These are phyloP conservation scores for Drosophila lutescens DNA, from an alignment of 2,888 invertebrate genomes.

Conservation along the genomic window DNA sequence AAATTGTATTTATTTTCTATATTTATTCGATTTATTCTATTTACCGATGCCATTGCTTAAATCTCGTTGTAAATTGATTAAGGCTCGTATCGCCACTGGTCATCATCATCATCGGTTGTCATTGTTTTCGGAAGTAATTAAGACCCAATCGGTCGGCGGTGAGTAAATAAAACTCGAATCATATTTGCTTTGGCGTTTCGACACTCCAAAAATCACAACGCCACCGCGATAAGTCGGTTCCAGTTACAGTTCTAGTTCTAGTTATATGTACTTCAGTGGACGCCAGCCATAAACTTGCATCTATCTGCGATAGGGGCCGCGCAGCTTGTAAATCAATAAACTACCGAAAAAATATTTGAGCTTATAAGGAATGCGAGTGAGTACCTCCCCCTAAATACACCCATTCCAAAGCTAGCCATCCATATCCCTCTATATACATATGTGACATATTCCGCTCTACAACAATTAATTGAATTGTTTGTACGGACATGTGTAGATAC, in stretches of 20 bases:
- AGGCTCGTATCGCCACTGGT: conserved; percentile 52
- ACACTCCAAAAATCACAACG: conserved; percentile 75
- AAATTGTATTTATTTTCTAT: conserved; percentile 56
- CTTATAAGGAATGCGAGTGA: neutral
- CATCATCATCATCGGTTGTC: conserved; percentile 43
- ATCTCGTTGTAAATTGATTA: conserved; percentile 71
- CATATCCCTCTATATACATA: conserved; percentile 18
- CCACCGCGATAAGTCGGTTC: conserved; percentile 67
- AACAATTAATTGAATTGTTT: conserved; percentile 81
- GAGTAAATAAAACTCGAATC: conserved; percentile 74
- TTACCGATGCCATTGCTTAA: conserved; percentile 46
- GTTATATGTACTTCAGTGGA: conserved; percentile 49
- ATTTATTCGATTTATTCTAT: conserved; percentile 15
- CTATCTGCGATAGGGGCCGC: conserved; percentile 33
- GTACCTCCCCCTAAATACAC: neutral
- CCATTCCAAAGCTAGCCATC: conserved; percentile 27
- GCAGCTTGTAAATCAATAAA: conserved; percentile 77
- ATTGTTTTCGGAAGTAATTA: conserved; percentile 81
- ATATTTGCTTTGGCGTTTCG: conserved; percentile 78
- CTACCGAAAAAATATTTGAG: conserved; percentile 63
- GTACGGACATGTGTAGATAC: conserved; percentile 74
- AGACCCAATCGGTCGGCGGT: conserved; percentile 70
- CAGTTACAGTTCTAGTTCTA: conserved; percentile 19
- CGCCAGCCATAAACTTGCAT: conserved; percentile 36
- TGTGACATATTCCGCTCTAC: conserved; percentile 60